Evolutionary conservation across 2,113 vertebrate species (phyloP), one percentile per base, ranked within the genome.

Genomic region (Epinephelus moara): DNA sequence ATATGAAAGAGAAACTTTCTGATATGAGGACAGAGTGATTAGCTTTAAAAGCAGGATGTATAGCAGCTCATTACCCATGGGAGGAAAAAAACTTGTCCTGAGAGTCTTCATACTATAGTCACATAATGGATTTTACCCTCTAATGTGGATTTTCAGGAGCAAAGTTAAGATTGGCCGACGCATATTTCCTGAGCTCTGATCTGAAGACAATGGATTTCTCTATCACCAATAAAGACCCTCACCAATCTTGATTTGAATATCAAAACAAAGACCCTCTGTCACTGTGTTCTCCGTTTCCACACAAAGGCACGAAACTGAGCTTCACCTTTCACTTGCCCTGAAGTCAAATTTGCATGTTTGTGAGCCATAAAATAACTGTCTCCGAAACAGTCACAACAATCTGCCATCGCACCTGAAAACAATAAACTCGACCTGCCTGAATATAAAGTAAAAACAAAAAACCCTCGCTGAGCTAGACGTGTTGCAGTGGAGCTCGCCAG

Each of bases 1-100:
- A n/a, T 25, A 75, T 47, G 5, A 69, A 23, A 49, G 56, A 47
- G 66, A 75, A 57, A 68, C 70, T 73, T 88, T 73, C 52, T 64
- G 47, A 68, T 19, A 37, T 13, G 57, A 66, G 70, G 11, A 50
- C 25, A 49, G 25, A 25, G 55, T 49, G 62, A 74, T 60, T 47
- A 63, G 68, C 72, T 67, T 70, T 30, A 53, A 78, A 68, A 50
- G 8, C 6, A 75, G 27, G 74, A 71, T 25, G 74, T 70, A 37
- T 2, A 74, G 67, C 57, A 66, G 59, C 50, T 78, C 52, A 13
- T 64, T 66, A 45, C 8, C 18, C 55, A 21, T 25, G 0, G 2
- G 30, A 45, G 2, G 5, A 23, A 27, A 18, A 49, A 47, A 30
- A 33, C 19, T 30, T 15, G 13, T 42, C 60, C 14, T 4, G 14